These are phyloP conservation scores for Merodon equestris DNA, from an alignment of 2,888 invertebrate species.

Conservation along the genomic window DNA sequence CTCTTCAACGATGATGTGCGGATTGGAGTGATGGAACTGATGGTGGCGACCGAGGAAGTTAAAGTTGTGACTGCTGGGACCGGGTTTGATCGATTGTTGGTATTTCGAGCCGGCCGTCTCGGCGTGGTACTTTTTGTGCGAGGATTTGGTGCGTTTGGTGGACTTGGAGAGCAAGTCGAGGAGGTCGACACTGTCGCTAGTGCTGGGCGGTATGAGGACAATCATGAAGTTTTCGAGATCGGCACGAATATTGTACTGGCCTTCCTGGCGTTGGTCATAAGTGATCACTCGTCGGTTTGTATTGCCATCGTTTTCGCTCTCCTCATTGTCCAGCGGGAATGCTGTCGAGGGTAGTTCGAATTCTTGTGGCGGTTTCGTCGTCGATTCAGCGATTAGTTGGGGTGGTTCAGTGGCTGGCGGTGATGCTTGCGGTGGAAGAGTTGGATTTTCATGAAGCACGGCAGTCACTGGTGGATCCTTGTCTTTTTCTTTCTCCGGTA, in stretches of 20 bases:
- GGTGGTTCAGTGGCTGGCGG: constrained; percentile 33
- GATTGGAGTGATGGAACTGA: constrained; percentile 28
- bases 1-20: constrained; percentile 55
- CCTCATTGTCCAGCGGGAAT: constrained; percentile 9
- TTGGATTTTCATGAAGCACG: constrained; percentile 30
- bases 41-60: constrained; percentile 55
- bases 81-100: constrained; percentile 67
- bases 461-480: constrained; percentile 33
- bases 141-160: constrained; percentile 71
- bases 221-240: constrained; percentile 87
- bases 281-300: constrained; percentile 73
- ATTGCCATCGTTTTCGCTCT: constrained; percentile 33
- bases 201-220: constrained; percentile 82
- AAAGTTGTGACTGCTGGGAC: constrained; percentile 36
- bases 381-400: constrained; percentile 20
- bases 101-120: constrained; percentile 52
- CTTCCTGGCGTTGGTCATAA: constrained; percentile 86
- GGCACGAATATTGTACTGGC: constrained; percentile 86
- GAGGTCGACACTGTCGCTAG: constrained; percentile 73
- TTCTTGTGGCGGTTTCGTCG: constrained; percentile 10
- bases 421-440: constrained; percentile 1
- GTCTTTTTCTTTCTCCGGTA: constrained; percentile 53
- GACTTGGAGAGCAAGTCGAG: constrained; percentile 75
- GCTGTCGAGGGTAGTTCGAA: constrained; percentile 36
- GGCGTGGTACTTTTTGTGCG: constrained; percentile 62